Base-by-base conservation (phyloP, 2,888 invertebrate genomes). In the Morpho achilles region DNA sequence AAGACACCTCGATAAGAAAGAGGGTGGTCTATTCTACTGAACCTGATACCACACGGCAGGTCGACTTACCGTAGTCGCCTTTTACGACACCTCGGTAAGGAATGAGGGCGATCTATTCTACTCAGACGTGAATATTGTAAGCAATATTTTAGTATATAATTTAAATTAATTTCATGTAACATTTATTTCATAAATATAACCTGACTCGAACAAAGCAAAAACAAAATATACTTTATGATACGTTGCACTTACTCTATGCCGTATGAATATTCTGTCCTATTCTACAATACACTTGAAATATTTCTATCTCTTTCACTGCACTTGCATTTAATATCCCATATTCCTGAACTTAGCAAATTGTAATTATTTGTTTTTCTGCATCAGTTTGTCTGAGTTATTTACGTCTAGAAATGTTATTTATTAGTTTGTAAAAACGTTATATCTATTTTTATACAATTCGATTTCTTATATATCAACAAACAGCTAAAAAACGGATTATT, bases 291-390 rank as follows among this genome's bases (percentile, higher is more conserved):
- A 43, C 42, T 46, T 50, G 23, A 52, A 51, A 43, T 60, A 42
- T 51, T 4, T 53, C 56, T 43, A 9, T 69, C 67, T 58, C 62
- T 49, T 49, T 74, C 64, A 55, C 60, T 66, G 65, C 69, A 71
- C 48, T 53, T 55, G 69, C 68, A 68, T 69, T 32, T 70, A 71
- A 70, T 74, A 73, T 62, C 62, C 68, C 65, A 69, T 67, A 68
- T 69, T 67, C 56, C 58, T 62, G 52, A 71, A 69, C 62, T 70
- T 60, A 67, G 67, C 67, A 67, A 72, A 69, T 70, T 65, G 68
- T 67, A 71, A 71, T 71, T 66, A 64, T 66, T 72, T 67, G 47
- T 61, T 59, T 57, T 61, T 59, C 53, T 54, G 43, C 47, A 51
- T 50, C 32, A 53, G 53, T 60, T 62, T 62, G 57, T 60, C 57